phyloP scores from a whole-genome alignment of 2,797 vertebrate genomes.

The Poeciliopsis presidionis region DNA sequence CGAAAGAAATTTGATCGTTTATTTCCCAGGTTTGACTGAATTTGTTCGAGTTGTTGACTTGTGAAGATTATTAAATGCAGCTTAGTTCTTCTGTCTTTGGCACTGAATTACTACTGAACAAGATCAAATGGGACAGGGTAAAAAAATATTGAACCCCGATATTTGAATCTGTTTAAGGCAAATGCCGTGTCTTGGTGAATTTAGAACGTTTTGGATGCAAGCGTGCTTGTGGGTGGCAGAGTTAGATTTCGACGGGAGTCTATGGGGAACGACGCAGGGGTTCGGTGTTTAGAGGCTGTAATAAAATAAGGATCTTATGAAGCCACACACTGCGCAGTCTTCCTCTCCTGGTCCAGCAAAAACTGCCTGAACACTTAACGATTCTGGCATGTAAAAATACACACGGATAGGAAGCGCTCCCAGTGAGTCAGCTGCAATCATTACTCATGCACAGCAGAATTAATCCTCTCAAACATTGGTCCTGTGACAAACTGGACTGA shows the following conservation, averaged over 20 bases:
- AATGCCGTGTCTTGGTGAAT: constrained; percentile 35
- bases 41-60: background rate
- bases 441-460: constrained; percentile 28
- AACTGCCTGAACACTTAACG: constrained; percentile 1
- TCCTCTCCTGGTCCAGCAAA: constrained; percentile 19
- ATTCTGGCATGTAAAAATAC: constrained; percentile 2
- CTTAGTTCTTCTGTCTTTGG: constrained; percentile 38
- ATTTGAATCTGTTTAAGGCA: constrained; percentile 21
- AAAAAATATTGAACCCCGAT: constrained; percentile 15
- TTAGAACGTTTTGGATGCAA: constrained; percentile 42
- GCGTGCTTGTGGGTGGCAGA: constrained; percentile 9
- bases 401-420: constrained; percentile 27
- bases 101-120: constrained; percentile 52
- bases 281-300: constrained; percentile 43
- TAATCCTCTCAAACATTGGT: constrained; percentile 57
- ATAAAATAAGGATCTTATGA: constrained; percentile 54
- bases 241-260: constrained; percentile 29
- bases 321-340: constrained; percentile 15
- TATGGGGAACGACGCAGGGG: constrained; percentile 32
- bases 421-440: constrained; percentile 65
- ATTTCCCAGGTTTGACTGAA: background rate
- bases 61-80: background rate
- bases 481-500: constrained; percentile 54
- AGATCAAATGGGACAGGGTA: constrained; percentile 34
- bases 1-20: background rate